These are phyloP conservation scores for Drosophila vallismaia DNA, from an alignment of 2,888 invertebrate species.

Conservation along the genomic window DNA sequence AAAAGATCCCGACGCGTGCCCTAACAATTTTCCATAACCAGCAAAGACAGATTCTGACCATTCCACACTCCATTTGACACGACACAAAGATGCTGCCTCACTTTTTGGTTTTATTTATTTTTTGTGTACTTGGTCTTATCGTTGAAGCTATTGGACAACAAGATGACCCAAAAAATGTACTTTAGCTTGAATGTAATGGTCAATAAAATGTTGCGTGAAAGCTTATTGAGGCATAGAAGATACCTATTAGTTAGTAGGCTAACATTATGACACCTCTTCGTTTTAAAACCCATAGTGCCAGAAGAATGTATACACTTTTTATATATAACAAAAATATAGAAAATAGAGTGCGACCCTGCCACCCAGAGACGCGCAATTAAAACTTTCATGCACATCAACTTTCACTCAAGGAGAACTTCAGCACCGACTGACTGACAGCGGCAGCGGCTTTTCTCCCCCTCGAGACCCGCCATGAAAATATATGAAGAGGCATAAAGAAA, in stretches of 20 bases:
- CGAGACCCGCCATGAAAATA: conserved; percentile 24
- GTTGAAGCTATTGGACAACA: conserved; percentile 52
- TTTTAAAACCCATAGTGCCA: not conserved
- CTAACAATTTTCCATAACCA: conserved; percentile 32
- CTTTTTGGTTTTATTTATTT: conserved; percentile 30
- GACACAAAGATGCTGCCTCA: conserved; percentile 45
- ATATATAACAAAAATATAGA: conserved; percentile 4
- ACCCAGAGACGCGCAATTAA: conserved; percentile 71
- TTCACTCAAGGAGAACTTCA: conserved; percentile 69
- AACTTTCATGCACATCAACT: conserved; percentile 78
- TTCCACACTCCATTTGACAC: conserved; percentile 69
- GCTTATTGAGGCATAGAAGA: not conserved
- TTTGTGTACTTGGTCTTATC: conserved; percentile 51
- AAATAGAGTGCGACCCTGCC: conserved; percentile 44
- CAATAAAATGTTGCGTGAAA: conserved; percentile 15
- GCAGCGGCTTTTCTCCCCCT: conserved; percentile 52
- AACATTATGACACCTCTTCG: too few species aligned
- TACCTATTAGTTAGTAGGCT: not conserved
- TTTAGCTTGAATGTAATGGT: conserved; percentile 28
- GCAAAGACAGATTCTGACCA: conserved; percentile 56
- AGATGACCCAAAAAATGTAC: conserved; percentile 67
- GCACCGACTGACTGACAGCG: conserved; percentile 61
- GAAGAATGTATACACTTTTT: not conserved
- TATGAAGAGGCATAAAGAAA: conserved; percentile 63
- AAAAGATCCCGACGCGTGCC: conserved; percentile 23